Percentiles rank a stretch among this genome's conserved stretches.
phyloP scores from a whole-genome alignment of 2,113 vertebrate genomes.

The Egretta garzetta region DNA sequence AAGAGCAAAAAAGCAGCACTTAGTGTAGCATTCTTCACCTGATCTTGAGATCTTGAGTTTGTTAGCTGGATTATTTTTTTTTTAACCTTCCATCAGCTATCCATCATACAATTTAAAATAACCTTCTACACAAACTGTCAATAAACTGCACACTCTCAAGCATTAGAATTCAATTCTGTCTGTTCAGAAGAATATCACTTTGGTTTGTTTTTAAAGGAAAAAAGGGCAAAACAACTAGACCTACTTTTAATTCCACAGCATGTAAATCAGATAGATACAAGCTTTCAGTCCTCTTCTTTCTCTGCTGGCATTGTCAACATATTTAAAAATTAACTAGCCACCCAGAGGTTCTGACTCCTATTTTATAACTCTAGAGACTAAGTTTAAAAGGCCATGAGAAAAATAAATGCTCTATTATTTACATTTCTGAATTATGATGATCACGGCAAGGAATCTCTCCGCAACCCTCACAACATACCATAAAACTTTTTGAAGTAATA shows the following conservation, averaged over 20 bases:
- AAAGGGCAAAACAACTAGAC: background rate
- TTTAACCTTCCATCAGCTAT: background rate
- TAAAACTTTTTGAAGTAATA: slow-evolving; percentile 6
- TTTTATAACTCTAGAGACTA: slow-evolving; percentile 11
- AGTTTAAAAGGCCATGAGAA: slow-evolving; percentile 13
- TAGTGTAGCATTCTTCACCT: background rate
- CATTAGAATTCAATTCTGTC: background rate
- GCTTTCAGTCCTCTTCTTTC: background rate
- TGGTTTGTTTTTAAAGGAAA: background rate
- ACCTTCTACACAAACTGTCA: background rate
- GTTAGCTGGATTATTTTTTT: background rate
- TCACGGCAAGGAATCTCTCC: background rate
- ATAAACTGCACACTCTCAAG: background rate
- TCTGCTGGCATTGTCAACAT: background rate
- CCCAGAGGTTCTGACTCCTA: slow-evolving; percentile 6
- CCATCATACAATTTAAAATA: background rate
- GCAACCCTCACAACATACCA: background rate
- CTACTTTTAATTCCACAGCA: slow-evolving; percentile 10
- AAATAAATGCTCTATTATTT: slow-evolving; percentile 40
- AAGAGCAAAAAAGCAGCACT: background rate
- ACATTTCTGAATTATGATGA: background rate
- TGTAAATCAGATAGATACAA: background rate
- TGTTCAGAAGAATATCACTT: background rate
- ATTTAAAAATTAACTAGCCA: slow-evolving; percentile 34
- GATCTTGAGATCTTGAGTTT: background rate